Evolutionary conservation across 2,888 invertebrate species (phyloP).

Genomic region (Himalopsyche tibetana): DNA sequence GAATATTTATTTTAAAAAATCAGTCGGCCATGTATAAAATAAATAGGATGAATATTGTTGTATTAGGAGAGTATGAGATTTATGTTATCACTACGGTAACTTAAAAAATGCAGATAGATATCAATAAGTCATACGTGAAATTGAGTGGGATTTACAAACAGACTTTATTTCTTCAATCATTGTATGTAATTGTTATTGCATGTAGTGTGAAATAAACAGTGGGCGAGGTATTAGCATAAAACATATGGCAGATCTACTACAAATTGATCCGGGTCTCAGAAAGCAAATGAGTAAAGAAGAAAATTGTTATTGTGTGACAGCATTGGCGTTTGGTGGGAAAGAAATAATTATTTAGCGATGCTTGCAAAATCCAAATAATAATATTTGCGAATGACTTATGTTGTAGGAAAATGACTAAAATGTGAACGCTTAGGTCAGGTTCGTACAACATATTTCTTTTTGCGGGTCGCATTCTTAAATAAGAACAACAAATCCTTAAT

Average conservation of each 20-base stretch:
- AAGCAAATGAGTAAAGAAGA: neutral
- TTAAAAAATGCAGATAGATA: slow-evolving; percentile 12
- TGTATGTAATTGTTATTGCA: slow-evolving; percentile 12
- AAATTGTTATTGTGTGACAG: neutral
- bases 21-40: neutral
- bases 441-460: too few species aligned
- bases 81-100: slow-evolving; percentile 15
- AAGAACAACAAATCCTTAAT: too few species aligned
- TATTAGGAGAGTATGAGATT: neutral
- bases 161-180: slow-evolving; percentile 15
- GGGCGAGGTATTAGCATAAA: slow-evolving; percentile 9
- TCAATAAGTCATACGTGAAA: slow-evolving; percentile 6
- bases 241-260: slow-evolving; percentile 34
- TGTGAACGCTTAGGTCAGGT: too few species aligned
- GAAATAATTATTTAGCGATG: neutral
- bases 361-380: too few species aligned
- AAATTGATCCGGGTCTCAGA: slow-evolving; percentile 29
- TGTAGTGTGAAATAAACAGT: slow-evolving; percentile 23
- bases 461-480: too few species aligned
- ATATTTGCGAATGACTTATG: too few species aligned
- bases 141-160: slow-evolving; percentile 20
- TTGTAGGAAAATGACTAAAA: too few species aligned
- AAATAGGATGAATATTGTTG: neutral
- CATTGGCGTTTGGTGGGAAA: slow-evolving; percentile 12
- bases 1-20: slow-evolving; percentile 1